Conservation (phyloP, 2,797 vertebrate genomes). For the Pangasius sanitwongsei region DNA sequence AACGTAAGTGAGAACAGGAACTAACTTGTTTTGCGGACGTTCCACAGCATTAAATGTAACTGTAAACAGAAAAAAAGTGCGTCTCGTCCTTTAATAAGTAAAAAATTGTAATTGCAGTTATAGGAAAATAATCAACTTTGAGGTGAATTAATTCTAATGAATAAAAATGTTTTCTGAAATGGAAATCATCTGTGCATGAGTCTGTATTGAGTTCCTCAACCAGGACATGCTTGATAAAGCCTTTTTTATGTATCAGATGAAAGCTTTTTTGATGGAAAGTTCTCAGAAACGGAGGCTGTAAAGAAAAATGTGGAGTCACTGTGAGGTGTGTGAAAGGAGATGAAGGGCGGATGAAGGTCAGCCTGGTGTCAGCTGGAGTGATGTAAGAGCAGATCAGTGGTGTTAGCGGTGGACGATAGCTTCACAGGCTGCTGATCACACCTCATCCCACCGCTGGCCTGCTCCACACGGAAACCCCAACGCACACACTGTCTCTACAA, state of each 20-base stretch:
- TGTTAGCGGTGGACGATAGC: neutral
- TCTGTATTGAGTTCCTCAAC: neutral
- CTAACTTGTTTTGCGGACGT: too few species aligned
- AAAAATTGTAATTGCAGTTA: too few species aligned
- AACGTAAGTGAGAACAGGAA: too few species aligned
- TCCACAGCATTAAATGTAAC: too few species aligned
- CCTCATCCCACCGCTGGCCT: neutral
- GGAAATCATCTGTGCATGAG: neutral
- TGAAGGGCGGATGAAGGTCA: neutral
- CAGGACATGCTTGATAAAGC: neutral
- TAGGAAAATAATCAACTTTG: too few species aligned
- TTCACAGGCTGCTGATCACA: constrained; percentile 7
- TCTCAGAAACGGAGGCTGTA: neutral
- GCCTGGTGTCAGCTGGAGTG: neutral
- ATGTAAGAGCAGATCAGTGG: constrained; percentile 9
- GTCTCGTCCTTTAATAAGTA: too few species aligned
- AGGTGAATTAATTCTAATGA: too few species aligned
- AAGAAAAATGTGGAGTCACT: neutral
- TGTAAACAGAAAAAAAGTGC: too few species aligned
- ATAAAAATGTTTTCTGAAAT: too few species aligned
- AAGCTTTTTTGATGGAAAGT: neutral
- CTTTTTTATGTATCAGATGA: neutral
- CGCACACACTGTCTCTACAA: neutral
- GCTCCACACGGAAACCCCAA: neutral
- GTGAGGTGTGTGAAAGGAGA: neutral